Conservation (phyloP, 2,888 invertebrate species). For the Trichopoda pennipes region DNA sequence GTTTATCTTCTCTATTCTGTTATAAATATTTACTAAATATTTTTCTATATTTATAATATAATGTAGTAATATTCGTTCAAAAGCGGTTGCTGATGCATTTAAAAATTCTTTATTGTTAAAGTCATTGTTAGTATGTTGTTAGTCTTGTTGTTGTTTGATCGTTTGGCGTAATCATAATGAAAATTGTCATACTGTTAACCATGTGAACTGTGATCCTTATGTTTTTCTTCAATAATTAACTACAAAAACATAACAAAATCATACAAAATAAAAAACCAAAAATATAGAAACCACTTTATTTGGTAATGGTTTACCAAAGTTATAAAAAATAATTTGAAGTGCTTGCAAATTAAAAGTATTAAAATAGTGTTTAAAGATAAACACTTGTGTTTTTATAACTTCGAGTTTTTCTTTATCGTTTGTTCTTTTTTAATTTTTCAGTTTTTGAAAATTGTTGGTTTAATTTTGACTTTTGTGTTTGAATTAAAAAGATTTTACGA, state of each 20-base stretch:
- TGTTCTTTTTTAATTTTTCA: too few species aligned
- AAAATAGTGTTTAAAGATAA: too few species aligned
- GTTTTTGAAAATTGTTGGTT: too few species aligned
- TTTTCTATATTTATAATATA: not conserved
- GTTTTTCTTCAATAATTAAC: slow-evolving; percentile 38
- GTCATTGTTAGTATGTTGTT: slow-evolving; percentile 19
- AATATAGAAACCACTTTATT: slow-evolving; percentile 57
- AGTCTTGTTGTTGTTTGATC: slow-evolving; percentile 18
- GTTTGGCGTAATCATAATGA: slow-evolving; percentile 37
- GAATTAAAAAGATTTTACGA: too few species aligned
- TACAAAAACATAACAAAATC: slow-evolving; percentile 10
- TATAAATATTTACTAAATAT: too few species aligned
- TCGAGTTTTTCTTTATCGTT: too few species aligned
- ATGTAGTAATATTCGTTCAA: not conserved
- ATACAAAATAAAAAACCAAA: slow-evolving; percentile 26
- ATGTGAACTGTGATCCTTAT: slow-evolving; percentile 30
- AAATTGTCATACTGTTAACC: slow-evolving; percentile 43
- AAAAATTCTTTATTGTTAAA: slow-evolving; percentile 1
- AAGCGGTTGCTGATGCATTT: not conserved
- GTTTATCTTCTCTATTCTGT: too few species aligned
- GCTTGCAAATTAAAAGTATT: too few species aligned
- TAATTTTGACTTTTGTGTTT: too few species aligned
- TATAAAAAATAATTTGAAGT: not conserved
- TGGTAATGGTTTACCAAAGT: slow-evolving; percentile 60
- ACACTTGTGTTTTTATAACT: too few species aligned